Conservation (phyloP, 2,797 vertebrate genomes). For the Taeniopygia guttata region DNA sequence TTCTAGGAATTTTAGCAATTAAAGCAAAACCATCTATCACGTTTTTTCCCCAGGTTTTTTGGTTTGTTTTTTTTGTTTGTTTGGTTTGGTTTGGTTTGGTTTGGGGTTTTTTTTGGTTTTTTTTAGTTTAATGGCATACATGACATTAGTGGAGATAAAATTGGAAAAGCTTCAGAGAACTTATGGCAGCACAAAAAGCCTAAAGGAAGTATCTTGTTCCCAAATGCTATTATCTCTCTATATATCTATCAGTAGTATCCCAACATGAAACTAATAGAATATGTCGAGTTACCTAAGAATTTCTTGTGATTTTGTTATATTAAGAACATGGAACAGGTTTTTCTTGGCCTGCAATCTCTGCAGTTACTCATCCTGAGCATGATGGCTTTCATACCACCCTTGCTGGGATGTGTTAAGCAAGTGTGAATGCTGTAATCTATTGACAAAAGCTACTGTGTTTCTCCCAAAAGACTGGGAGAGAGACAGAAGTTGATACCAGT, state of each 20-base stretch:
- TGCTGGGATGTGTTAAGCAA: background rate
- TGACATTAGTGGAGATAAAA: background rate
- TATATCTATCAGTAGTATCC: background rate
- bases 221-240: background rate
- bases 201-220: background rate
- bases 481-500: background rate
- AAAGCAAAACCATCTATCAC: background rate
- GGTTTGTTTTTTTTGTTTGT: fast-evolving
- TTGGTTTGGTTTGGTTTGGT: no score
- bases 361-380: background rate
- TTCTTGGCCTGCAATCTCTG: background rate
- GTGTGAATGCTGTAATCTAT: background rate
- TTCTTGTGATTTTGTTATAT: background rate
- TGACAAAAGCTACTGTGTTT: background rate
- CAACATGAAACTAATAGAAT: background rate
- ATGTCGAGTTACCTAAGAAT: background rate
- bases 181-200: background rate
- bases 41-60: no score
- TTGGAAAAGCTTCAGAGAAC: background rate
- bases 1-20: background rate
- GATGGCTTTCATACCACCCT: background rate
- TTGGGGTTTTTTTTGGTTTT: background rate
- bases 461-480: background rate
- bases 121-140: background rate
- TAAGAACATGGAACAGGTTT: background rate